Percentiles rank a stretch among this genome's conserved stretches.
Evolutionary conservation across 2,797 vertebrate genomes (phyloP).

Genomic region (Jordanella pulchra): DNA sequence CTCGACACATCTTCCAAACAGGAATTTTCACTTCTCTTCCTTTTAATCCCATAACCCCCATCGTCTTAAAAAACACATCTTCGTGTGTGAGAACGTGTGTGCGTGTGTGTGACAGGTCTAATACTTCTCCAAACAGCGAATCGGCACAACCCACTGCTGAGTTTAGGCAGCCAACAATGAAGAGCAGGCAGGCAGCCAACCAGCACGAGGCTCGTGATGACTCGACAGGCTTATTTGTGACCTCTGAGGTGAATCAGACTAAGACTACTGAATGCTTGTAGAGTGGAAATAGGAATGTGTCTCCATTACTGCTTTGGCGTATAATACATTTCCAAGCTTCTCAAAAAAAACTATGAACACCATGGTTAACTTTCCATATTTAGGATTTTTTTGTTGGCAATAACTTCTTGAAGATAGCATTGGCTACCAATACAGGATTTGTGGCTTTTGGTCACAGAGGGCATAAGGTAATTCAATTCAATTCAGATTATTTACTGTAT

Average conservation of each 20-base stretch:
- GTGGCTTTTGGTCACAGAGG: neutral
- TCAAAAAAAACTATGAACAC: neutral
- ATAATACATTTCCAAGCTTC: conserved; percentile 28
- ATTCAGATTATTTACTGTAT: no score
- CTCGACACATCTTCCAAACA: conserved; percentile 79
- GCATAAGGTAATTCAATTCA: neutral
- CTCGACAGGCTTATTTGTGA: conserved; percentile 63
- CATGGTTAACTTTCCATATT: neutral
- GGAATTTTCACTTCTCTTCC: conserved; percentile 81
- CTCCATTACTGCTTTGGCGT: conserved; percentile 24
- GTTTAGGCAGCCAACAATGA: conserved; percentile 62
- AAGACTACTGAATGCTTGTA: conserved; percentile 69
- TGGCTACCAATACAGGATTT: neutral
- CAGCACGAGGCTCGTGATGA: conserved; percentile 55
- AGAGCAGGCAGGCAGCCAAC: conserved; percentile 63
- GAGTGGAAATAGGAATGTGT: conserved; percentile 56
- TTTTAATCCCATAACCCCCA: conserved; percentile 70
- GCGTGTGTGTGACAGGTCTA: conserved; percentile 82
- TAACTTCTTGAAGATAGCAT: neutral
- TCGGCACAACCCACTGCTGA: conserved; percentile 59
- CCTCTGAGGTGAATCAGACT: conserved; percentile 65
- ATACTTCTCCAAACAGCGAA: conserved; percentile 83
- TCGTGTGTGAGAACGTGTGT: conserved; percentile 6
- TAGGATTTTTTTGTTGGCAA: neutral
- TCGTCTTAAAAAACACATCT: conserved; percentile 66